Evolutionary conservation across 2,113 vertebrate genomes (phyloP).

Genomic region (Anser cygnoides): DNA sequence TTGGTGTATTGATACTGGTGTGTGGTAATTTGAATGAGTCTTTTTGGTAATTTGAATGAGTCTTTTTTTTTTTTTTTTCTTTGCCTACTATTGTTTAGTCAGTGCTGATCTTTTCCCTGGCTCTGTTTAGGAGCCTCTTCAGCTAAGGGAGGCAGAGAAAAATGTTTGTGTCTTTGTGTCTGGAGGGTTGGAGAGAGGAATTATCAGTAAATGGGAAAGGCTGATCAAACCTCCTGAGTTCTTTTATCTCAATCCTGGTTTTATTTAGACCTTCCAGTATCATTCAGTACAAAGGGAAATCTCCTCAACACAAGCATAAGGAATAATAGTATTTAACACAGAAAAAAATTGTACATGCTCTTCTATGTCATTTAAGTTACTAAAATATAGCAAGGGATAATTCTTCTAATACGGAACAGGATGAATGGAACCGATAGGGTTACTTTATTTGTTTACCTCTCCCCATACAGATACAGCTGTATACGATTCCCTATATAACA

Average conservation of each 20-base stretch:
- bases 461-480: neutral
- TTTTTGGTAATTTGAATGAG: neutral
- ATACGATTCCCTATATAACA: neutral
- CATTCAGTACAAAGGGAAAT: neutral
- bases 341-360: neutral
- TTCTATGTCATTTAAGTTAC: neutral
- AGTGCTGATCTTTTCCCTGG: neutral
- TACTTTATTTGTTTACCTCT: neutral
- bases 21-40: neutral
- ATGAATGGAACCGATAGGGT: neutral
- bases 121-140: neutral
- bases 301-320: neutral
- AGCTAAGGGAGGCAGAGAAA: neutral
- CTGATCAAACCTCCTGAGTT: neutral
- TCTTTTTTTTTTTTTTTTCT: neutral
- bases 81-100: neutral
- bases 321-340: neutral
- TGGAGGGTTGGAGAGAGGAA: neutral
- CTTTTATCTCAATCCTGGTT: neutral
- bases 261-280: neutral
- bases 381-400: neutral
- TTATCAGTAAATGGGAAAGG: neutral
- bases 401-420: neutral
- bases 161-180: neutral
- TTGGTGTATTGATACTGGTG: neutral